These are phyloP conservation scores for Venturia canescens DNA, from an alignment of 1,140 invertebrate genomes.

Conservation along the genomic window DNA sequence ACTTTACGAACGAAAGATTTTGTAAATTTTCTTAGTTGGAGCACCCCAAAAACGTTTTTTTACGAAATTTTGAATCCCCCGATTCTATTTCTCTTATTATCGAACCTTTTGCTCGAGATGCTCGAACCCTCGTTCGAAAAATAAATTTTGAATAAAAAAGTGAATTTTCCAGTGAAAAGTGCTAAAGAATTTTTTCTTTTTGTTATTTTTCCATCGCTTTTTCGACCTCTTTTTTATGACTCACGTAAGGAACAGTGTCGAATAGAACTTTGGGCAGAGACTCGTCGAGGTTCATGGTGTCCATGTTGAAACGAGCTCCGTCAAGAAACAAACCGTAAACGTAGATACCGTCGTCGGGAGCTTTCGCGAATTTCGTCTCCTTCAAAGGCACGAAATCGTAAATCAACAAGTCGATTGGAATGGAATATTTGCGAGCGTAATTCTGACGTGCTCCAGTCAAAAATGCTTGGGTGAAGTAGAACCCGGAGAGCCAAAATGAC, in stretches of 20 bases:
- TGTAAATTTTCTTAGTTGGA: too few relatives aligned
- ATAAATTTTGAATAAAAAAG: too few relatives aligned
- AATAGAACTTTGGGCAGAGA: conserved; percentile 89
- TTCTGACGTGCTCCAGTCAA: conserved; percentile 96
- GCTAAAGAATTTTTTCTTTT: conserved; percentile 7
- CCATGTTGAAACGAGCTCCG: conserved; percentile 89
- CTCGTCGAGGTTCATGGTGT: conserved; percentile 85
- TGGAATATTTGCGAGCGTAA: conserved; percentile 92
- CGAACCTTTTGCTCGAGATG: too few relatives aligned
- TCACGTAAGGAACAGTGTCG: conserved; percentile 87
- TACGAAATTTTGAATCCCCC: too few relatives aligned
- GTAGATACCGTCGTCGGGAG: conserved; percentile 89
- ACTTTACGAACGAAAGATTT: too few relatives aligned
- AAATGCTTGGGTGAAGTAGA: conserved; percentile 97
- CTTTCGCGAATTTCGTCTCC: conserved; percentile 70
- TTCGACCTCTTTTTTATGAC: conserved; percentile 49
- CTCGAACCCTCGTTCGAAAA: too few relatives aligned
- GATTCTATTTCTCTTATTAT: too few relatives aligned
- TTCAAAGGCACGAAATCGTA: conserved; percentile 87
- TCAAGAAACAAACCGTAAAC: conserved; percentile 92
- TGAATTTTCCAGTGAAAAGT: too few relatives aligned
- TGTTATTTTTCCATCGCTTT: conserved; percentile 27
- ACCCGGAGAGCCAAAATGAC: conserved; percentile 95
- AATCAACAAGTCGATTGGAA: conserved; percentile 93
- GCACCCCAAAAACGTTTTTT: too few relatives aligned